phyloP scores from a whole-genome alignment of 2,888 invertebrate genomes.

The Metopia argyrocephala region DNA sequence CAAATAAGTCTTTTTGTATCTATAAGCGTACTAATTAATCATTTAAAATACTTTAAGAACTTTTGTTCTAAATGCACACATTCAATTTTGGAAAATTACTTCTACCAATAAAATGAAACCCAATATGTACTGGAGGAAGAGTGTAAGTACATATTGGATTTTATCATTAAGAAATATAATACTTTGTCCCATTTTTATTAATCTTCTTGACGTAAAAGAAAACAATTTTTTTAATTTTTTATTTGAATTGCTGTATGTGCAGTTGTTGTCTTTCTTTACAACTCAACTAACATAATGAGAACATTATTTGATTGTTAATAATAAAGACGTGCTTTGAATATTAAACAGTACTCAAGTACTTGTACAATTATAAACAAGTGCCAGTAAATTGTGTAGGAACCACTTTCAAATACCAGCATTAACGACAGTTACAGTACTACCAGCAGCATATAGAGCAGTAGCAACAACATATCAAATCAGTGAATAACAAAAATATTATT shows the following conservation, averaged over 20 bases:
- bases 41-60: too few relatives aligned
- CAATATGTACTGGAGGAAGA: conserved; percentile 4
- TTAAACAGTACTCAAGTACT: conserved; percentile 39
- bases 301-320: conserved; percentile 55
- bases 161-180: conserved; percentile 32
- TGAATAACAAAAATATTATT: conserved; percentile 9
- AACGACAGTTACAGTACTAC: not conserved
- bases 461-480: not conserved
- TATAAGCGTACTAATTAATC: too few relatives aligned
- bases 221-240: conserved; percentile 6
- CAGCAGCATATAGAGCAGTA: not conserved
- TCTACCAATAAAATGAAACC: conserved; percentile 16
- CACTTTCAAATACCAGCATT: too few relatives aligned
- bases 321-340: conserved; percentile 57
- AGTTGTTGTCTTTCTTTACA: conserved; percentile 12
- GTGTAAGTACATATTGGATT: not conserved
- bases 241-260: not conserved
- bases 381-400: too few relatives aligned
- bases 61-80: not conserved
- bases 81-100: conserved; percentile 5
- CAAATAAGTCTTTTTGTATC: too few relatives aligned
- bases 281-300: conserved; percentile 52
- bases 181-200: conserved; percentile 32
- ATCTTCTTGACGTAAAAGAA: conserved; percentile 26
- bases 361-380: conserved; percentile 13